Evolutionary conservation across 2,888 invertebrate species (phyloP), one percentile per base, ranked within the genome.

Genomic region (Paralinhomoeus sp.): DNA sequence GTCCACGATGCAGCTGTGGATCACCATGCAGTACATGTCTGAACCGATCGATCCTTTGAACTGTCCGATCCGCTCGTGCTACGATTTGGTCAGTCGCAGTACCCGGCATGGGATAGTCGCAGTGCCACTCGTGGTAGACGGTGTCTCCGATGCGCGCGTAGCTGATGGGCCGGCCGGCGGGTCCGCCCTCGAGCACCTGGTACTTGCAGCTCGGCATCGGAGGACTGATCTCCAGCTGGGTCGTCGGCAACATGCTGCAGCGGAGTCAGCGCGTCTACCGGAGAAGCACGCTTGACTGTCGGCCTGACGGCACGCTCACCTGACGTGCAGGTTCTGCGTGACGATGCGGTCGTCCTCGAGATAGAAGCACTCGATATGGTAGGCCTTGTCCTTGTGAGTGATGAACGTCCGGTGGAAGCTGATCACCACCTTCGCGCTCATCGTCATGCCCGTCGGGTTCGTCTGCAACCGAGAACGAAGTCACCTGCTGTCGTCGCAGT

Each of bases 341-440:
- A 47, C 40, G 17, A 37, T 35, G 27, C 37, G 34, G 12, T 45
- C 45, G 18, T 33, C 42, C 35, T 47, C 47, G 41, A 47, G 3
- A 21, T 47, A 47, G 37, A 47, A 47, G 34, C 47, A 47, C 20
- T 44, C 37, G 23, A 47, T 27, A n/a, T 45, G 40, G 40, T 34
- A 46, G n/a, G 43, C 43, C n/a, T 23, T 24, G 33, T 46, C 46
- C 24, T 35, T 18, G 3, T 9, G 3, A 5, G 46, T 46, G 36
- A 46, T 31, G 36, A 46, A 46, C 17, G 37, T 37, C 17, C 46
- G 39, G 24, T 46, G 46, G 39, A 46, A 46, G 21, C 36, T 40
- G 38, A 41, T 33, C 17, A 46, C 39, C 18, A 46, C 36, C 20
- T 33, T 38, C 2, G 46, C 21, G 18, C 20, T 24, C 46, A 46